These are phyloP conservation scores for Aphis craccivora DNA, from an alignment of 1,140 invertebrate genomes.

Conservation along the genomic window DNA sequence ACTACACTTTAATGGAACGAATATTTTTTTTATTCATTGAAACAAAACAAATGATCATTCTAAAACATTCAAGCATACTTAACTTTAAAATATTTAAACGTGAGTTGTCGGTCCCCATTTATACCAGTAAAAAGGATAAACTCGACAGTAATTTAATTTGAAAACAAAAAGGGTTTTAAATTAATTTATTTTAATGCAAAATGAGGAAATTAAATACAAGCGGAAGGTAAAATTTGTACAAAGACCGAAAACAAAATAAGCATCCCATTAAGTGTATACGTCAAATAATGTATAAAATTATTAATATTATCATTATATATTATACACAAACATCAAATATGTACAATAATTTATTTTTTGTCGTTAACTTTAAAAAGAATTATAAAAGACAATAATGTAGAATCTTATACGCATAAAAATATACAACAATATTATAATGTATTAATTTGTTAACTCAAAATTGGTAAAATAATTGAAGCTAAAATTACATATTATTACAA, in stretches of 20 bases:
- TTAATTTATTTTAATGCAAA: slow-evolving; percentile 16
- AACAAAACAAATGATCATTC: slow-evolving; percentile 3
- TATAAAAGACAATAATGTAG: neutral
- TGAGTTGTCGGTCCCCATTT: neutral
- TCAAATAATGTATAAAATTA: neutral
- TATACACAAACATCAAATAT: neutral
- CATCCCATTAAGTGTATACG: neutral
- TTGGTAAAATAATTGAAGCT: neutral
- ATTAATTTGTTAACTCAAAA: neutral
- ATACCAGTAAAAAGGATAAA: neutral
- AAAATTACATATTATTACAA: too few species aligned
- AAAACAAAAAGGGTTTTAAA: slow-evolving; percentile 9
- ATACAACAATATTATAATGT: neutral
- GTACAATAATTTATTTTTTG: neutral
- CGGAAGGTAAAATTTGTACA: neutral
- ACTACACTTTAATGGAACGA: neutral
- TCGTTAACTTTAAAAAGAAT: neutral
- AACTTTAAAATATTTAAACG: slow-evolving; percentile 13
- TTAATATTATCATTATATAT: neutral
- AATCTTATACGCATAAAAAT: neutral
- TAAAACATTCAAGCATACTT: slow-evolving; percentile 18
- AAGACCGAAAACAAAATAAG: neutral
- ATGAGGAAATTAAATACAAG: slow-evolving; percentile 9
- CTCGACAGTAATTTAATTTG: slow-evolving; percentile 6
- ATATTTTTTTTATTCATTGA: neutral